phyloP scores from a whole-genome alignment of 2,888 invertebrate genomes.

The Agrochola litura region DNA sequence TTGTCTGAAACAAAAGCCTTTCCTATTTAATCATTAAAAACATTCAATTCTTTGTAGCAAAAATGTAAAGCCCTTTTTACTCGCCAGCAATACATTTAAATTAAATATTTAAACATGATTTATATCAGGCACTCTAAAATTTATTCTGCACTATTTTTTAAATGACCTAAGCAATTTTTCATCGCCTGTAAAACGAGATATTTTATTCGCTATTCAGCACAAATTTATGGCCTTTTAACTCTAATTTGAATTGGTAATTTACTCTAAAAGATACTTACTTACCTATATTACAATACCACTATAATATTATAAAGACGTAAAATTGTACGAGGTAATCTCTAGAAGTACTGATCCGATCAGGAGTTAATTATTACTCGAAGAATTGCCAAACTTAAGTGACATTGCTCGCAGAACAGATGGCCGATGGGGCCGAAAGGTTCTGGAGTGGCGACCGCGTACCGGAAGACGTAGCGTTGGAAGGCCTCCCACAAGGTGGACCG shows the following conservation, averaged over 20 bases:
- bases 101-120: slow-evolving; percentile 4
- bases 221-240: slow-evolving; percentile 15
- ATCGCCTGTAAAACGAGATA: not conserved
- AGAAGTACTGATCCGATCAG: not conserved
- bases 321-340: not conserved
- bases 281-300: not conserved
- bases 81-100: not conserved
- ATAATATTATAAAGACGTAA: not conserved
- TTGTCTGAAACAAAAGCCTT: slow-evolving; percentile 4
- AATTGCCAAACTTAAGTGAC: too few species aligned
- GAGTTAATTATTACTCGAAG: too few species aligned
- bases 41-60: not conserved
- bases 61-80: not conserved
- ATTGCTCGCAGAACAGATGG: too few species aligned
- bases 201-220: not conserved
- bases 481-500: too few species aligned
- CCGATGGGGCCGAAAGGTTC: too few species aligned
- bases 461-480: too few species aligned
- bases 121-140: not conserved
- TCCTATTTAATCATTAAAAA: not conserved
- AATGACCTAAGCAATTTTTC: not conserved
- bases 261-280: not conserved
- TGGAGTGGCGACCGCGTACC: too few species aligned
- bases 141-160: not conserved
- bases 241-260: slow-evolving; percentile 14